Evolutionary conservation across 2,113 vertebrate genomes (phyloP).

Genomic region (Trichomycterus rosablanca): DNA sequence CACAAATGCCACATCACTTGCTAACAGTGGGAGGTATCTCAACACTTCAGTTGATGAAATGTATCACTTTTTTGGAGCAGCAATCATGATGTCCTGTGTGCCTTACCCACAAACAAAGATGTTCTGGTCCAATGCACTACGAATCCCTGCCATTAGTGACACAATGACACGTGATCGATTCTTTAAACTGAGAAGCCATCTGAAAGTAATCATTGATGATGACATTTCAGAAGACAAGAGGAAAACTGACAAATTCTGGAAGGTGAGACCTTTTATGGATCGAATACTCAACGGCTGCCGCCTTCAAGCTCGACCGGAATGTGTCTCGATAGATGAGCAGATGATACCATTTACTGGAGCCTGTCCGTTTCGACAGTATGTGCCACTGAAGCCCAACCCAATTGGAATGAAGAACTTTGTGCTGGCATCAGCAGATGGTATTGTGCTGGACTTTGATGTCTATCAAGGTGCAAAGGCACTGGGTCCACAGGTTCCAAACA

Average conservation of each 20-base stretch:
- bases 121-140: slow-evolving; percentile 17
- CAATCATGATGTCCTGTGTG: slow-evolving; percentile 18
- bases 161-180: slow-evolving; percentile 4
- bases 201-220: too few relatives aligned
- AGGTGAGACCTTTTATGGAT: not conserved
- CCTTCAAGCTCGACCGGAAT: too few relatives aligned
- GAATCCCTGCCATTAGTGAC: slow-evolving; percentile 9
- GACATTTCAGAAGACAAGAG: not conserved
- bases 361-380: slow-evolving; percentile 19
- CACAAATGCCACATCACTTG: too few relatives aligned
- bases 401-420: too few relatives aligned
- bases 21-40: too few relatives aligned
- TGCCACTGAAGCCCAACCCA: too few relatives aligned
- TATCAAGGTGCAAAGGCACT: slow-evolving; percentile 26
- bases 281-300: too few relatives aligned
- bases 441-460: slow-evolving; percentile 26
- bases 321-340: too few relatives aligned
- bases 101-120: slow-evolving; percentile 11
- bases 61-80: not conserved
- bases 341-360: too few relatives aligned
- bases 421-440: slow-evolving; percentile 28
- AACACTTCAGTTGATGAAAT: too few relatives aligned
- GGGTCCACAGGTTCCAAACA: slow-evolving; percentile 1
- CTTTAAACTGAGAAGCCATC: too few relatives aligned
- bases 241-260: not conserved